Base-by-base conservation (phyloP, 2,113 vertebrate genomes). In the Empidonax alnorum region DNA sequence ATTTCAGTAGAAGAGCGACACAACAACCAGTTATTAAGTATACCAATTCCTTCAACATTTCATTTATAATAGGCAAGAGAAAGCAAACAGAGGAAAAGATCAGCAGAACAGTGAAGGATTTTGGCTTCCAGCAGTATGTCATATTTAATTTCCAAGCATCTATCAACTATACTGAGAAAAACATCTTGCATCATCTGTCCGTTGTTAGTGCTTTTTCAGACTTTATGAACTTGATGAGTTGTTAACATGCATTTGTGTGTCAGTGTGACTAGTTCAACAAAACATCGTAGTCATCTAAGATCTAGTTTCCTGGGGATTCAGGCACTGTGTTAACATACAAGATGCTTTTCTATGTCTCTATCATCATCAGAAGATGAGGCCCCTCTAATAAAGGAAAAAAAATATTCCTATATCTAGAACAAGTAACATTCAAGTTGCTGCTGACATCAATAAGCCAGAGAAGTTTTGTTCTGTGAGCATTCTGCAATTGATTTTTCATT, bases 181-280 rank as follows among this genome's bases (percentile, higher is more conserved):
- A 65, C 6, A 47, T 66, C 37, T 87, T 80, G 21, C 58, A 81
- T 81, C 23, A 74, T 73, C 30, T 35, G 5, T 73, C 25, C 30
- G 95, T 93, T 93, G 58, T 85, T 62, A 50, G 33, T 47, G 33
- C 35, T 83, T 94, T 95, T 94, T 86, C 75, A 80, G 73, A 89
- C 35, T 84, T 89, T 10, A 63, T 80, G 13, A 94, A 92, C 23
- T 93, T 72, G 62, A 41, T 84, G 65, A 18, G 41, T 67, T 92
- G 42, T 86, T 94, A 93, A 21, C 50, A 50, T 55, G 50, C 53
- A 73, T 79, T 72, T 79, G 11, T 73, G 37, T 75, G 31, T 80
- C 62, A 84, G 31, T 47, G 49, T 85, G 63, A 76, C 58, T 55
- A 89, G 85, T 89, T 80, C 42, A 91, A 78, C 63, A 95, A 84